These are phyloP conservation scores for Hydropsyche tenuis DNA, from an alignment of 1,140 invertebrate genomes.

Conservation along the genomic window DNA sequence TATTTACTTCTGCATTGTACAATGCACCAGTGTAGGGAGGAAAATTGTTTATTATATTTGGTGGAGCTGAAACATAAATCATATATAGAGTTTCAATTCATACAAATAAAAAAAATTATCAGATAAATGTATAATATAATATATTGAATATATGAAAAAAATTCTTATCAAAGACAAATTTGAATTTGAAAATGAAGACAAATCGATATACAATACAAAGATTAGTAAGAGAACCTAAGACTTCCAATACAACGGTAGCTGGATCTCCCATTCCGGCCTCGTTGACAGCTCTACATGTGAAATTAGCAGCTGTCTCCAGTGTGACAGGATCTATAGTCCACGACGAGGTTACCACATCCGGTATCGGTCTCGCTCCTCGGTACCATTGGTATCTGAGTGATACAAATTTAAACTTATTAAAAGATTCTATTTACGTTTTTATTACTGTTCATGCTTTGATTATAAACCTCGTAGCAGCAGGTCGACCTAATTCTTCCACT, in stretches of 20 bases:
- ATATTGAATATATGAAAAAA: too few species aligned
- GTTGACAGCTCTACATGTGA: constrained; percentile 84
- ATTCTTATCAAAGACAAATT: too few species aligned
- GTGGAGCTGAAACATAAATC: constrained; percentile 70
- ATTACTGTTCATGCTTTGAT: constrained; percentile 14
- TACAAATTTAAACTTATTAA: background rate
- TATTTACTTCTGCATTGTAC: constrained; percentile 67
- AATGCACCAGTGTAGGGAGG: constrained; percentile 81
- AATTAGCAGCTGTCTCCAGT: constrained; percentile 82
- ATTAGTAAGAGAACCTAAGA: constrained; percentile 68
- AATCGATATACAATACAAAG: background rate
- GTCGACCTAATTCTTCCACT: constrained; percentile 81
- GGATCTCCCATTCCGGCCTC: constrained; percentile 78
- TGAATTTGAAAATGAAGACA: too few species aligned
- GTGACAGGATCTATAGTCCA: constrained; percentile 82
- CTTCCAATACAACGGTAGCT: constrained; percentile 76
- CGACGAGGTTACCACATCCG: constrained; percentile 74
- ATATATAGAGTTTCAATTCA: too few species aligned
- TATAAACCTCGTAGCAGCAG: constrained; percentile 67
- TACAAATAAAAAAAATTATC: too few species aligned
- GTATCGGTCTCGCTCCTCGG: constrained; percentile 73
- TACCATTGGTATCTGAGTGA: constrained; percentile 75
- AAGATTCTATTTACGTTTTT: background rate
- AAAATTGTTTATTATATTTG: constrained; percentile 83
- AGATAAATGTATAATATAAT: constrained; percentile 51